Conservation (phyloP, 2,888 invertebrate species). For the Leptarthrus brevirostris region DNA sequence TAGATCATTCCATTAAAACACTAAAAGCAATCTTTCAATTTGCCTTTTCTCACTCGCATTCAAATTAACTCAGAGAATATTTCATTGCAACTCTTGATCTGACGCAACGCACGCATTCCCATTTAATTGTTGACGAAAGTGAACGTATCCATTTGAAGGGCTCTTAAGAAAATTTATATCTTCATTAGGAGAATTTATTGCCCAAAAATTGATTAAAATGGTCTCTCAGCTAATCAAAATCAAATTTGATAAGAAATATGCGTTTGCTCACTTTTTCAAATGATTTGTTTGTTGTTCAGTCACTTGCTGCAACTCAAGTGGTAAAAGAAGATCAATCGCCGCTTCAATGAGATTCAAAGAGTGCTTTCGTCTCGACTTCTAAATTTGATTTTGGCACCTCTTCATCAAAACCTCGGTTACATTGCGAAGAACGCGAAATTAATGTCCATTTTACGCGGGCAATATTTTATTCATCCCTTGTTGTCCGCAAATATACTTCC, state of each 20-base stretch:
- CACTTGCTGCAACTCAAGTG: background rate
- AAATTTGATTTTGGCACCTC: slow-evolving; percentile 36
- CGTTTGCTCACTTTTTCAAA: background rate
- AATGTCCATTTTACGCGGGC: slow-evolving; percentile 42
- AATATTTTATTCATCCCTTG: slow-evolving; percentile 43
- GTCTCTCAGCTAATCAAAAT: slow-evolving; percentile 29
- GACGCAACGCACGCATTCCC: background rate
- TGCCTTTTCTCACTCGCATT: slow-evolving; percentile 4
- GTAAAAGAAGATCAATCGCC: background rate
- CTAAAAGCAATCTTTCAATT: slow-evolving; percentile 15
- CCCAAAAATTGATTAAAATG: slow-evolving; percentile 65
- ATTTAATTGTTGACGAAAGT: background rate
- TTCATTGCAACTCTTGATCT: background rate
- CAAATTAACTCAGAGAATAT: background rate
- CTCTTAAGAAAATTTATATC: slow-evolving; percentile 60
- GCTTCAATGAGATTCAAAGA: no score
- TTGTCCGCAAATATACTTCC: slow-evolving; percentile 43
- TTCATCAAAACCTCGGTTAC: slow-evolving; percentile 25
- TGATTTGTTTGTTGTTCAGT: background rate
- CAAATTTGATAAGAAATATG: slow-evolving; percentile 41
- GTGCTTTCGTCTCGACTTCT: background rate
- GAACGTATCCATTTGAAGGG: slow-evolving; percentile 45
- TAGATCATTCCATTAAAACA: background rate
- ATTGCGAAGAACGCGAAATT: slow-evolving; percentile 29
- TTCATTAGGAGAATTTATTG: slow-evolving; percentile 66